phyloP scores from a whole-genome alignment of 1,140 invertebrate genomes.

The Bombus confusus region DNA sequence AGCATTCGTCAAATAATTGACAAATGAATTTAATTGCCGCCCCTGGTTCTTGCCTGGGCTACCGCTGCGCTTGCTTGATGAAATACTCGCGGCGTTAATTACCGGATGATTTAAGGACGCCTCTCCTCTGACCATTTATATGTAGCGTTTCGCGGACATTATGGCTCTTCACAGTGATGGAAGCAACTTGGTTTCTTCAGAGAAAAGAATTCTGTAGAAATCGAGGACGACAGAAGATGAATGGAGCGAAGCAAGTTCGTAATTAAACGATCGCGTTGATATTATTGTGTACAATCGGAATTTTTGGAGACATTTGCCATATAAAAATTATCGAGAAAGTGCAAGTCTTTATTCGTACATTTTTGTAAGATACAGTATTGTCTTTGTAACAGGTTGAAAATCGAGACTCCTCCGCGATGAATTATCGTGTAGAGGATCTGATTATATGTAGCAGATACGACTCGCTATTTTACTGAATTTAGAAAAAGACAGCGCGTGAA shows the following conservation, averaged over 20 bases:
- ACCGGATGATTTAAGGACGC: conserved; percentile 57
- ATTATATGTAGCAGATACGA: too few species aligned
- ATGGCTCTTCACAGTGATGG: not conserved
- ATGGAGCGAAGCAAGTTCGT: not conserved
- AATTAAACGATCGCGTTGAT: not conserved
- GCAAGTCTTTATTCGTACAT: too few species aligned
- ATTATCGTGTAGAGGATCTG: too few species aligned
- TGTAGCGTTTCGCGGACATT: not conserved
- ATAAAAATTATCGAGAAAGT: not conserved
- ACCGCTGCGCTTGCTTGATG: conserved; percentile 31
- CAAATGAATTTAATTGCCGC: conserved; percentile 76
- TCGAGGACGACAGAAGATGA: not conserved
- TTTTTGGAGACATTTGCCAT: not conserved
- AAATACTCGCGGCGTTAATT: conserved; percentile 61
- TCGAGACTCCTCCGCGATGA: too few species aligned
- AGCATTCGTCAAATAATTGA: conserved; percentile 73
- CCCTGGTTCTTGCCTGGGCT: conserved; percentile 46
- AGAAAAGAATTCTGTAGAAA: not conserved
- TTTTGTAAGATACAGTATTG: too few species aligned
- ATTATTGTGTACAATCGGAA: not conserved
- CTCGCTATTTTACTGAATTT: too few species aligned
- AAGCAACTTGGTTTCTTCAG: not conserved
- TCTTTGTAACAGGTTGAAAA: too few species aligned
- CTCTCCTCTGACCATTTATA: not conserved
- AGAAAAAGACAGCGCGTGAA: too few species aligned